Conservation (phyloP, 2,113 vertebrate genomes). For the Cryptomyrus ogoouensis region DNA sequence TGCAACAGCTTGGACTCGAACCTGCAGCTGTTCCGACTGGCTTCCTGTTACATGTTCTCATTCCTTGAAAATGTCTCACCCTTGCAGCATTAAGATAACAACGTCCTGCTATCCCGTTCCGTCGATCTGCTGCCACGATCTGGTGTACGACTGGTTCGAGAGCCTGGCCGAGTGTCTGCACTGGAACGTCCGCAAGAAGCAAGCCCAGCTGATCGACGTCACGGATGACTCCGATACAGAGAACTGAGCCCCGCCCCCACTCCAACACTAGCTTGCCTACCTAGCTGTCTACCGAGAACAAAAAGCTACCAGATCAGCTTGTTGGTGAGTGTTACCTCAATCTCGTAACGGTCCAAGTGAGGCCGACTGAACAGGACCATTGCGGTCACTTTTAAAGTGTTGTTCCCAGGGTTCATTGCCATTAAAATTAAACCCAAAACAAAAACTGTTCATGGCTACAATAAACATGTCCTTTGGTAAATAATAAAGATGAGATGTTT, state of each 20-base stretch:
- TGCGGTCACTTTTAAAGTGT: neutral
- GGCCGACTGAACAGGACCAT: neutral
- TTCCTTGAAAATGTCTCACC: neutral
- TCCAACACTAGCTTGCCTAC: neutral
- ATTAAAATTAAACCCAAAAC: neutral
- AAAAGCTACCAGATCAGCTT: neutral
- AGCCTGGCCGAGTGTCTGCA: constrained; percentile 72
- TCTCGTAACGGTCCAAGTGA: neutral
- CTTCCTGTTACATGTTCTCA: neutral
- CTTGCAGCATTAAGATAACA: constrained; percentile 66
- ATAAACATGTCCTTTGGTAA: neutral
- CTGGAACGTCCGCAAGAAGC: constrained; percentile 73
- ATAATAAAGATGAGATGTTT: constrained; percentile 1
- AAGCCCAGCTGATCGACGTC: constrained; percentile 54
- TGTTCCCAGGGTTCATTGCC: neutral
- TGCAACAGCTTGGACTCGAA: no score
- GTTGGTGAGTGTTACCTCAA: neutral
- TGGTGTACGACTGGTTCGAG: constrained; percentile 75
- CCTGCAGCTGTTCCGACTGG: neutral
- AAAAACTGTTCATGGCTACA: neutral
- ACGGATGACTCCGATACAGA: constrained; percentile 62
- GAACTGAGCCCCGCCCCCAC: constrained; percentile 46
- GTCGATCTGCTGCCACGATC: constrained; percentile 71
- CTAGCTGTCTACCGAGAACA: neutral
- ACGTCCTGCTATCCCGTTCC: constrained; percentile 71